A percentile compares a stretch with the other conserved stretches of the same genome.
Conservation (phyloP, 2,888 invertebrate species). For the Exephanes ischioxanthus region DNA sequence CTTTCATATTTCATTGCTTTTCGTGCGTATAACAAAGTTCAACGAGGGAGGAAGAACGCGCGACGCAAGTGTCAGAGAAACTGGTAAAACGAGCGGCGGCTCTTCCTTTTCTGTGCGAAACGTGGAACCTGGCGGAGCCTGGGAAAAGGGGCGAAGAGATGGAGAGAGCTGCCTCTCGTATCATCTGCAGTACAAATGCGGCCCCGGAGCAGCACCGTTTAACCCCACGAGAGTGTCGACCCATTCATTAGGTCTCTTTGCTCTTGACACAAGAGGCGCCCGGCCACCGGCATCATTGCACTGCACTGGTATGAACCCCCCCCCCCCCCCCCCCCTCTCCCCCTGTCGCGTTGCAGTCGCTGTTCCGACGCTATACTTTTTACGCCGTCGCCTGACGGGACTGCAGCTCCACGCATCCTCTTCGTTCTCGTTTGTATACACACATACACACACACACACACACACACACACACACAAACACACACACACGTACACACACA, state of each 20-base stretch:
- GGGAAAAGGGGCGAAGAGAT: not conserved
- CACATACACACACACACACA: not conserved
- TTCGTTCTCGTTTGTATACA: not conserved
- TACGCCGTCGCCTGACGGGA: constrained; percentile 21
- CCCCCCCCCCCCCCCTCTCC: not conserved
- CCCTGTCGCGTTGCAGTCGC: constrained; percentile 46
- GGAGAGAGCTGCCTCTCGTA: constrained; percentile 46
- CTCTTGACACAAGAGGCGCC: constrained; percentile 69
- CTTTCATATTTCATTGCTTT: not conserved
- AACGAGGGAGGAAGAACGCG: not conserved
- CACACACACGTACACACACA: not conserved
- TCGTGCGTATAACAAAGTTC: not conserved
- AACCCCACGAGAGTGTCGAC: constrained; percentile 64
- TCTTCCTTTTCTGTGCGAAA: constrained; percentile 18
- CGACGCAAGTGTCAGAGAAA: constrained; percentile 11
- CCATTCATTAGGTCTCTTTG: constrained; percentile 71
- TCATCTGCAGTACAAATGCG: constrained; percentile 61
- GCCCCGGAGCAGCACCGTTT: constrained; percentile 54
- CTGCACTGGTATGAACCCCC: constrained; percentile 51
- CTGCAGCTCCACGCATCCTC: constrained; percentile 22
- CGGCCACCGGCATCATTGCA: constrained; percentile 57
- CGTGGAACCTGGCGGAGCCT: not conserved
- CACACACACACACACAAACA: not conserved
- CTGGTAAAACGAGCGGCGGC: not conserved
- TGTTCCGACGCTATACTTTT: constrained; percentile 55